These are phyloP conservation scores for Phyllotreta cruciferae DNA, from an alignment of 2,888 invertebrate species.

Conservation along the genomic window DNA sequence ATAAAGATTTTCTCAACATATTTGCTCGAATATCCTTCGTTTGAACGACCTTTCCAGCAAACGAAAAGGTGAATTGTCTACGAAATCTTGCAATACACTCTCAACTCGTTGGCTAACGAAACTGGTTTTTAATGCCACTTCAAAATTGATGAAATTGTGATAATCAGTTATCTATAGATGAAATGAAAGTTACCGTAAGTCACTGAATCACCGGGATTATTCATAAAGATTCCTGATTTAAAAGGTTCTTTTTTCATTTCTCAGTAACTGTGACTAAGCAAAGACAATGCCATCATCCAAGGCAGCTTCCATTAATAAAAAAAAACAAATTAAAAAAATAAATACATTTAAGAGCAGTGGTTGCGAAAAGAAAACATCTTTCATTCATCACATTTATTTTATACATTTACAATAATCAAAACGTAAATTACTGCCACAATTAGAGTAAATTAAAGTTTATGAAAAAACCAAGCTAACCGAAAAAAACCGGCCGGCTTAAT, in stretches of 20 bases:
- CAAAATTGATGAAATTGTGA: conserved; percentile 17
- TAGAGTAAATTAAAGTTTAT: neutral
- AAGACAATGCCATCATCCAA: neutral
- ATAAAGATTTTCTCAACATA: no score
- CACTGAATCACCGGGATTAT: conserved; percentile 3
- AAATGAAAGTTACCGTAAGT: conserved; percentile 8
- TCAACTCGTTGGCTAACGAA: neutral
- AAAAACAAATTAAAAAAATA: neutral
- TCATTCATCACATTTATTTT: conserved; percentile 11
- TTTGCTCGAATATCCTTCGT: neutral
- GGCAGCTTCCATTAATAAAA: neutral
- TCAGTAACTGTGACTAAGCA: neutral
- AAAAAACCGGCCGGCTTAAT: no score
- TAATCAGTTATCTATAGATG: conserved; percentile 10
- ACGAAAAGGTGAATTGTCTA: conserved; percentile 3
- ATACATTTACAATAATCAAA: neutral
- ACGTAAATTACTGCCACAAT: neutral
- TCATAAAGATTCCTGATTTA: neutral
- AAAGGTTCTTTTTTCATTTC: neutral
- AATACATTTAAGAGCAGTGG: neutral
- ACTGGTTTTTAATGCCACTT: conserved; percentile 11
- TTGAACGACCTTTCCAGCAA: neutral
- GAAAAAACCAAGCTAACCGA: neutral
- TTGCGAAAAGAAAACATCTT: neutral
- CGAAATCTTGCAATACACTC: neutral